Evolutionary conservation across 1,140 invertebrate genomes (phyloP).

Genomic region (Sogatella furcifera): DNA sequence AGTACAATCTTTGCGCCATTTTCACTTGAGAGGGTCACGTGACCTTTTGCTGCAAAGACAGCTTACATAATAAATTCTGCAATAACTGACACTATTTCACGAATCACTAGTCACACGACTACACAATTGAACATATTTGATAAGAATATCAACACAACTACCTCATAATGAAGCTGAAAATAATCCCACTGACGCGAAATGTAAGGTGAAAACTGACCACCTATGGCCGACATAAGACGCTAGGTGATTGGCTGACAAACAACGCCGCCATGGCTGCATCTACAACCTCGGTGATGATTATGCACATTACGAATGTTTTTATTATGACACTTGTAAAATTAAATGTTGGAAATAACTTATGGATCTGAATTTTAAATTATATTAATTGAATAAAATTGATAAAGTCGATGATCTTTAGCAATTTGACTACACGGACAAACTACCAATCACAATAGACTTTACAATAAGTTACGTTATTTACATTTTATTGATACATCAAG

Average conservation of each 20-base stretch:
- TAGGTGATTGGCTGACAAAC: conserved; percentile 42
- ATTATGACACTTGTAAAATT: no score
- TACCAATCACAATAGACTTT: conserved; percentile 25
- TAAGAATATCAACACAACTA: conserved; percentile 8
- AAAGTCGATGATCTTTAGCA: no score
- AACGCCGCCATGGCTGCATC: conserved; percentile 47
- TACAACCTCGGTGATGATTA: no score
- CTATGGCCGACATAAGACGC: conserved; percentile 42
- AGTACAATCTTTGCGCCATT: conserved; percentile 47
- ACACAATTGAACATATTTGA: conserved; percentile 11
- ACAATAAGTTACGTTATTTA: conserved; percentile 11
- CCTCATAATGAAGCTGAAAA: conserved; percentile 37
- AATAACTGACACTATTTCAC: conserved; percentile 10
- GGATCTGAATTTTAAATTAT: no score
- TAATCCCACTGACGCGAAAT: conserved; percentile 47
- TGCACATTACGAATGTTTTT: no score
- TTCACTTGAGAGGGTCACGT: conserved; percentile 43
- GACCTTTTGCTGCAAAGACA: conserved; percentile 28
- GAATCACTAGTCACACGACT: conserved; percentile 9
- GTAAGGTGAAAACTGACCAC: conserved; percentile 34
- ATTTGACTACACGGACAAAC: not conserved
- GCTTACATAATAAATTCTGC: conserved; percentile 3
- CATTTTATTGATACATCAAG: conserved; percentile 17
- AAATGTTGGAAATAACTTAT: no score
- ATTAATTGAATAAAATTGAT: no score